Evolutionary conservation across 2,797 vertebrate species (phyloP).

Genomic region (Scolopax bukidnonensis): DNA sequence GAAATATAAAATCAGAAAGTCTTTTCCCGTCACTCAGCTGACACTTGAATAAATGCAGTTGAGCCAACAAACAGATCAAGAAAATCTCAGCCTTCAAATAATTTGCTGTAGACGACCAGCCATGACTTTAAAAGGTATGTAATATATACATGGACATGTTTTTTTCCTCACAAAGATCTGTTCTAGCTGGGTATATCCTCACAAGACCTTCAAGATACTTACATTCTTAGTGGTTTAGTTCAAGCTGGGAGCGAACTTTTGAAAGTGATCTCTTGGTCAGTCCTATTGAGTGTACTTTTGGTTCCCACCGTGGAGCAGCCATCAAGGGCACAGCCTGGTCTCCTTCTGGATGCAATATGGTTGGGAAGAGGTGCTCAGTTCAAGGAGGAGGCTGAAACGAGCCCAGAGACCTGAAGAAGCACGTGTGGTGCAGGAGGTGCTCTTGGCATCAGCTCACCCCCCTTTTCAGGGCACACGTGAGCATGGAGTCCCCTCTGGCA

Average conservation of each 20-base stretch:
- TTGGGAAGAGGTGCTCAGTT: background rate
- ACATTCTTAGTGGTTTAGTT: background rate
- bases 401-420: background rate
- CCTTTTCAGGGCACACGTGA: background rate
- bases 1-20: background rate
- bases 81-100: background rate
- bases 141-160: background rate
- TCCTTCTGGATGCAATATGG: background rate
- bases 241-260: background rate
- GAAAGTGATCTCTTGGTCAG: background rate
- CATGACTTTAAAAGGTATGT: background rate
- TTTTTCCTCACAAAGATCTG: background rate
- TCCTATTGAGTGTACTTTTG: background rate
- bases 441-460: background rate
- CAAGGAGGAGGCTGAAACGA: background rate
- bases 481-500: background rate
- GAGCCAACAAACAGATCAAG: background rate
- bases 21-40: background rate
- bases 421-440: rapidly evolving
- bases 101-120: background rate
- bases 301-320: background rate
- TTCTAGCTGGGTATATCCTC: background rate
- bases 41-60: background rate
- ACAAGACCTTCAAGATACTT: background rate
- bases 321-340: background rate